Evolutionary conservation across 2,888 invertebrate genomes (phyloP), one percentile per base, ranked within the genome.

Genomic region (Isoperla grammatica): DNA sequence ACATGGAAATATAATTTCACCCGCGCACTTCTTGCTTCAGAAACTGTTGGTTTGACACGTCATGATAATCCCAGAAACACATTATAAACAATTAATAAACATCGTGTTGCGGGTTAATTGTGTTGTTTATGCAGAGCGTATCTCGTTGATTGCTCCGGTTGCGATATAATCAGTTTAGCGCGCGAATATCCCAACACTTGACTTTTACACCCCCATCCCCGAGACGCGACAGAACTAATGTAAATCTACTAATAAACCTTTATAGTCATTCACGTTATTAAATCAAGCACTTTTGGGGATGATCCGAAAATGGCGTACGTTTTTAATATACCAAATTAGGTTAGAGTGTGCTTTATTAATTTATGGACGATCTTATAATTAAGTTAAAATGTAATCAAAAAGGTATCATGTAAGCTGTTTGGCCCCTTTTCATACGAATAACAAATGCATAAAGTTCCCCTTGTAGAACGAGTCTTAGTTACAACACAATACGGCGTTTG

Each of bases 321-420:
- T 29, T 29, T 29, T 29, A 29, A 29, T 29, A 29, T 29, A 29
- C 29, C 29, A 29, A 29, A 29, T 29, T 29, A 29, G 29, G 29
- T 29, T 29, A 29, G 29, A 29, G 29, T 29, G 29, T 29, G 29
- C 29, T 29, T 29, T 29, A 60, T 60, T 60, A 60, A 60, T 40
- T 56, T 60, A 56, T 48, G 48, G 46, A 40, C 5, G 29, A 29
- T 29, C 29, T 29, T 29, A 29, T 29, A 29, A 29, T 29, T 29
- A 40, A 40, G 42, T 40, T 40, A 53, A 50, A 60, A 60, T 49
- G 56, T 43, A 48, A 60, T 60, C 56, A 60, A 60, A 60, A 60
- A 60, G 60, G 55, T 60, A 60, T 56, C 60, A 60, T 46, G 48
- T 40, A 29, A 29, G 29, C 29, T 29, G 29, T 29, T 29, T 29